A percentile compares a stretch with the other conserved stretches of the same genome.
phyloP scores from a whole-genome alignment of 2,888 invertebrate genomes.

The Physocephala rufipes region DNA sequence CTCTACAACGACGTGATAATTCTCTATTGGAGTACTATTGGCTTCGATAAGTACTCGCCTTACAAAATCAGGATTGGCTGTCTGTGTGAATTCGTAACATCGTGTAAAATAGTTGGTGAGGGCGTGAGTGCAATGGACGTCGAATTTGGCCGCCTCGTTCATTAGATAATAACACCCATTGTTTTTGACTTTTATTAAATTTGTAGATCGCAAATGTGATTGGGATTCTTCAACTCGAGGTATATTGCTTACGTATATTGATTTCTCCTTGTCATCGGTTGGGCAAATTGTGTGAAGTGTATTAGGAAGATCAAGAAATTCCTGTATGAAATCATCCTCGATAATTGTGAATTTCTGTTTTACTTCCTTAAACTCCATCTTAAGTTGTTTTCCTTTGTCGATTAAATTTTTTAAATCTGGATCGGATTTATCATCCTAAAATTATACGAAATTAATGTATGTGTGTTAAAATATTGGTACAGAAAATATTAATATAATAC shows the following conservation, averaged over 20 bases:
- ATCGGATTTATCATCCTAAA: neutral
- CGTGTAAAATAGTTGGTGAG: constrained; percentile 60
- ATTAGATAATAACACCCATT: constrained; percentile 71
- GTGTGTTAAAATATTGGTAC: too few species aligned
- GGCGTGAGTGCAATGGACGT: constrained; percentile 67
- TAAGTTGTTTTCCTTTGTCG: constrained; percentile 69
- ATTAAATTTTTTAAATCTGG: constrained; percentile 54
- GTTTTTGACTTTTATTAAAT: constrained; percentile 61
- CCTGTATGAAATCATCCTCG: constrained; percentile 75
- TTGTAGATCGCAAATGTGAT: constrained; percentile 58
- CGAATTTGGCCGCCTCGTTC: constrained; percentile 78
- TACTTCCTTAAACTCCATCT: constrained; percentile 73
- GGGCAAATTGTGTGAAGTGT: constrained; percentile 74
- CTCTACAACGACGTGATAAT: constrained; percentile 72
- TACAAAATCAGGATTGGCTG: constrained; percentile 81
- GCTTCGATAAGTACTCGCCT: constrained; percentile 79
- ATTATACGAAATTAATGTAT: neutral
- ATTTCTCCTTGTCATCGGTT: constrained; percentile 47
- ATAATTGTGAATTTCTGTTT: constrained; percentile 75
- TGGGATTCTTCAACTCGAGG: constrained; percentile 43
- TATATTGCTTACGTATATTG: constrained; percentile 53
- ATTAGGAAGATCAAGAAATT: constrained; percentile 77
- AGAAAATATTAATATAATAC: too few species aligned
- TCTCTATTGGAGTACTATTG: constrained; percentile 70
- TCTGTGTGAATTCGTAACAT: constrained; percentile 70